Percentiles rank a stretch among this genome's conserved stretches.
Evolutionary conservation across 2,113 vertebrate species (phyloP).

Genomic region (Todiramphus chloris): DNA sequence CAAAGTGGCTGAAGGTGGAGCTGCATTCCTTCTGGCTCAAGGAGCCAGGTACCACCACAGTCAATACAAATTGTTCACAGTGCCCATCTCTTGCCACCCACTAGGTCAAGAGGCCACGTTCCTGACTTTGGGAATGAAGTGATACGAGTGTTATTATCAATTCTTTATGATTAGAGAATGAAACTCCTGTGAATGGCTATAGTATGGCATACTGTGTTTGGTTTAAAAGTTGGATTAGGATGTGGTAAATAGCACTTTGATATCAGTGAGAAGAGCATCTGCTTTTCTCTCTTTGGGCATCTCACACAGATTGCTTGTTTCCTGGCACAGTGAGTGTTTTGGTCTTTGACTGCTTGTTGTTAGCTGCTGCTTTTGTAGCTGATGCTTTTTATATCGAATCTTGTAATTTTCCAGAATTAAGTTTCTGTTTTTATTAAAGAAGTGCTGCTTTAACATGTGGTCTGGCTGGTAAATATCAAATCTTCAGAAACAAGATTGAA

Average conservation of each 20-base stretch:
- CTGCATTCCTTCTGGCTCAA: rapidly evolving
- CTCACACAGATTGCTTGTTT: neutral
- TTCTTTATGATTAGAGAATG: neutral
- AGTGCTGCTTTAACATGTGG: neutral
- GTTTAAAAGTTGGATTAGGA: neutral
- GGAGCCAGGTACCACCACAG: neutral
- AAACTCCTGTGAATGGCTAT: neutral
- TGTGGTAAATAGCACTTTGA: neutral
- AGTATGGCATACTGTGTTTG: rapidly evolving
- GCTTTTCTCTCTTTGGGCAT: neutral
- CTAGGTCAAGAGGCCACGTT: neutral
- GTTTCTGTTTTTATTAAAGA: constrained; percentile 2
- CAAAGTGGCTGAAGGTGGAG: neutral
- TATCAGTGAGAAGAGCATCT: neutral
- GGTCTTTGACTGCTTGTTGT: neutral
- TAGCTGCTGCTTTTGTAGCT: neutral
- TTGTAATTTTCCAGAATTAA: neutral
- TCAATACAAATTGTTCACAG: neutral
- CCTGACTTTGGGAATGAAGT: neutral
- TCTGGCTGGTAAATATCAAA: neutral
- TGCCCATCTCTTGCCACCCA: neutral
- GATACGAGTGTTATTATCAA: rapidly evolving
- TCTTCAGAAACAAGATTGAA: neutral
- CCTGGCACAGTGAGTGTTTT: neutral
- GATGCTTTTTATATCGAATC: neutral